phyloP scores from a whole-genome alignment of 2,888 invertebrate species.

The Xestia ashworthii region DNA sequence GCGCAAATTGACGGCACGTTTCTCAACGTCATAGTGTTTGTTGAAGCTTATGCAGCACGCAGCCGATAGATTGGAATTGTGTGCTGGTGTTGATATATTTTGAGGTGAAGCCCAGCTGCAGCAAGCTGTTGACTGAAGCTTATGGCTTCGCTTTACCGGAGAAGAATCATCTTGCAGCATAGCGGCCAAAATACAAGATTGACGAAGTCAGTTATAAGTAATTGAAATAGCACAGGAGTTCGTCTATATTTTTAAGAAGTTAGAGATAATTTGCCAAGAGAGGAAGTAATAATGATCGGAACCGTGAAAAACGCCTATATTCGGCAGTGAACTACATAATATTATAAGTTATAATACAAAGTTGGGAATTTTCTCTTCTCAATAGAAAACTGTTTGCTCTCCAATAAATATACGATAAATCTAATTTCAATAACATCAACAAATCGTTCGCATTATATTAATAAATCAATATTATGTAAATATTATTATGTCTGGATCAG shows the following conservation, averaged over 20 bases:
- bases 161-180: not conserved
- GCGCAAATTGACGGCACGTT: conserved; percentile 54
- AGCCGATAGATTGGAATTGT: conserved; percentile 31
- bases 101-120: conserved; percentile 5
- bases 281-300: not conserved
- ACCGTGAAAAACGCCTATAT: not conserved
- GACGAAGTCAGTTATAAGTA: not conserved
- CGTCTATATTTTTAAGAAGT: not conserved
- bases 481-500: conserved; percentile 57
- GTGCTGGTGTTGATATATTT: conserved; percentile 15
- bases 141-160: not conserved
- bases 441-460: conserved; percentile 48
- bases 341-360: not conserved
- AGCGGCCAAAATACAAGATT: too few relatives aligned
- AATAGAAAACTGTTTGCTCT: conserved; percentile 14
- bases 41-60: conserved; percentile 39
- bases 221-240: not conserved
- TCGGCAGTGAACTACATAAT: not conserved
- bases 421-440: conserved; percentile 49
- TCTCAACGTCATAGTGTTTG: conserved; percentile 52
- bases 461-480: conserved; percentile 60
- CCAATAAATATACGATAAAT: conserved; percentile 38
- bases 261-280: not conserved
- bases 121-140: conserved; percentile 21
- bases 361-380: not conserved